A percentile compares a stretch with the other conserved stretches of the same genome.
These are phyloP conservation scores for Apodemia mormo DNA, from an alignment of 2,888 invertebrate genomes.

Conservation along the genomic window DNA sequence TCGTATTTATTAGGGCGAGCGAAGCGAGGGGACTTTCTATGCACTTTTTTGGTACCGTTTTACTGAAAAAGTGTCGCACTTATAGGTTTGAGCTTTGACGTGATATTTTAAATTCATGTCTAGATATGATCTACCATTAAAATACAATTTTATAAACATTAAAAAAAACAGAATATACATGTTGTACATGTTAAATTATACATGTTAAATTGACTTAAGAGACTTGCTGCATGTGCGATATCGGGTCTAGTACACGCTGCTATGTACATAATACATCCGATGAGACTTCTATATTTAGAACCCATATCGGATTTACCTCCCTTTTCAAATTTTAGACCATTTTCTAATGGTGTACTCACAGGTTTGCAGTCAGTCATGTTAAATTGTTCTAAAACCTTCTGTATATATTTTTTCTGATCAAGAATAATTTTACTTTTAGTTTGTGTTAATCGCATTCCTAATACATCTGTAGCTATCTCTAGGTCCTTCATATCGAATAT, in stretches of 20 bases:
- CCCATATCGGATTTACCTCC: not conserved
- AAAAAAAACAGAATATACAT: too few relatives aligned
- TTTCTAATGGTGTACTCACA: slow-evolving; percentile 29
- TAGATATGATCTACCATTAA: too few relatives aligned
- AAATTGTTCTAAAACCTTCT: not conserved
- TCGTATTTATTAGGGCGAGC: too few relatives aligned
- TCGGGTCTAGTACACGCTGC: slow-evolving; percentile 38
- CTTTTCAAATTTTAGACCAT: slow-evolving; percentile 21
- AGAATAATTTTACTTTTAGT: slow-evolving; percentile 8
- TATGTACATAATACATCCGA: slow-evolving; percentile 36
- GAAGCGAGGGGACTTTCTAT: too few relatives aligned
- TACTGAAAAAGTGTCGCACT: too few relatives aligned
- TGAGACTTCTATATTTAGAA: slow-evolving; percentile 24
- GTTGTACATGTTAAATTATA: too few relatives aligned
- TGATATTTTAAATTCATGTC: too few relatives aligned
- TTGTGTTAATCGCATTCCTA: slow-evolving; percentile 30
- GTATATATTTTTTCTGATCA: not conserved
- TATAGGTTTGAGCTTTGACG: too few relatives aligned
- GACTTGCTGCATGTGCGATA: slow-evolving; percentile 35
- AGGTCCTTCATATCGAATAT: slow-evolving; percentile 35
- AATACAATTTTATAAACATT: too few relatives aligned
- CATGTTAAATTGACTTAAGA: slow-evolving; percentile 37
- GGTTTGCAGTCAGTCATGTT: slow-evolving; percentile 25
- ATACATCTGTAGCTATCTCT: slow-evolving; percentile 25
- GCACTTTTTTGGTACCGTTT: too few relatives aligned